Conservation (phyloP, 2,797 vertebrate genomes). For the Dromococcyx pavoninus region DNA sequence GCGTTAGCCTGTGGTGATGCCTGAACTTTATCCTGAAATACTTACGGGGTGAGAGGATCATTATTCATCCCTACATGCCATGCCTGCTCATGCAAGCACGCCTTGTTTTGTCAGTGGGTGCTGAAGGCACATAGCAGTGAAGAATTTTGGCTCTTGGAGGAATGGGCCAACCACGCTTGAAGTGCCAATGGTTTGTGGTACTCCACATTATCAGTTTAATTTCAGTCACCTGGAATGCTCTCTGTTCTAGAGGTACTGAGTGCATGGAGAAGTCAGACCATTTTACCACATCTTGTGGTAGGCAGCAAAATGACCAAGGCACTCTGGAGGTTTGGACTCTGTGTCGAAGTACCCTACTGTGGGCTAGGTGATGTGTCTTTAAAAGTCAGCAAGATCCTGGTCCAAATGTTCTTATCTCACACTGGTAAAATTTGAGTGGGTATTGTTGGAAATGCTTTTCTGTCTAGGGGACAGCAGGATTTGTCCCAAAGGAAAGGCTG, state of each 20-base stretch:
- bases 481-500: background rate
- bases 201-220: background rate
- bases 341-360: background rate
- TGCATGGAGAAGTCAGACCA: background rate
- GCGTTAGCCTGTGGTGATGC: background rate
- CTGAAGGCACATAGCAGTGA: background rate
- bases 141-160: background rate
- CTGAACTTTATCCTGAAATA: slow-evolving; percentile 24
- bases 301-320: background rate
- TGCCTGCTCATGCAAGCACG: background rate
- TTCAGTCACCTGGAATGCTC: background rate
- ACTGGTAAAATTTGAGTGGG: background rate
- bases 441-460: background rate
- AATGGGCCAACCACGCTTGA: background rate
- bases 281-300: background rate
- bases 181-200: background rate
- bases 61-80: background rate
- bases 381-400: background rate
- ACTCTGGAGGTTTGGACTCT: background rate
- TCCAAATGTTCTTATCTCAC: background rate
- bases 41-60: background rate
- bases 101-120: background rate
- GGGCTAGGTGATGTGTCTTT: background rate
- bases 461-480: background rate
- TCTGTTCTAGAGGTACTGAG: background rate